A percentile compares a stretch with the other conserved stretches of the same genome.
Conservation (phyloP, 2,113 vertebrate genomes). For the Osmerus mordax region DNA sequence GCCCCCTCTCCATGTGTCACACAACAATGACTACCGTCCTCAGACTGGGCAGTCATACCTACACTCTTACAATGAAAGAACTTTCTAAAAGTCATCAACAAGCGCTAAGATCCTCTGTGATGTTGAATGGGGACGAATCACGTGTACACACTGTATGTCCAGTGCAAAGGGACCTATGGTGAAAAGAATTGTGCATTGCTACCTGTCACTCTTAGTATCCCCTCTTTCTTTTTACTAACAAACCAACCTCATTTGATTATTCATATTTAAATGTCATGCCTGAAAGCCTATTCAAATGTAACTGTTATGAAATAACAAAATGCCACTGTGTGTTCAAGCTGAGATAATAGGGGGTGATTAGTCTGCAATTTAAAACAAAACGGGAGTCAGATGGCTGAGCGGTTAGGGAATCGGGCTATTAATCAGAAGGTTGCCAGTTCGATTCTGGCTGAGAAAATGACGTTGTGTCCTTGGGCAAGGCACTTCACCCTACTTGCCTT, state of each 20-base stretch:
- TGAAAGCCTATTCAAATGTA: no score
- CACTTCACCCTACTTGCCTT: no score
- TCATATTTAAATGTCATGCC: conserved; percentile 30
- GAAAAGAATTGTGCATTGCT: no score
- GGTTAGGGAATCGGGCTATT: no score
- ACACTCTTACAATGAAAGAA: conserved; percentile 17
- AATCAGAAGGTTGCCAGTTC: no score
- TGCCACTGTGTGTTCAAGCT: not conserved
- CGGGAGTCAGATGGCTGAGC: no score
- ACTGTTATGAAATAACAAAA: conserved; percentile 6
- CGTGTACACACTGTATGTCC: not conserved
- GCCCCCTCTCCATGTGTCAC: not conserved
- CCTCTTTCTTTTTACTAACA: no score
- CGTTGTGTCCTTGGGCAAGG: no score
- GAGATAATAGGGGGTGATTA: conserved; percentile 12
- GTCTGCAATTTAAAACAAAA: conserved; percentile 11
- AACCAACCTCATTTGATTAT: not conserved
- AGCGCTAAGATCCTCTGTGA: conserved; percentile 25
- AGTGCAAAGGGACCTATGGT: not conserved
- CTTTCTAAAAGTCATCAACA: conserved; percentile 33
- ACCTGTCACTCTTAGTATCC: no score
- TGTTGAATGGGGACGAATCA: not conserved
- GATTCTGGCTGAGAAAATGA: no score
- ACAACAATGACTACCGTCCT: not conserved
- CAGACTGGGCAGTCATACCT: not conserved